These are phyloP conservation scores for Synaphobranchus kaupii DNA, from an alignment of 2,797 vertebrate species.

Conservation along the genomic window DNA sequence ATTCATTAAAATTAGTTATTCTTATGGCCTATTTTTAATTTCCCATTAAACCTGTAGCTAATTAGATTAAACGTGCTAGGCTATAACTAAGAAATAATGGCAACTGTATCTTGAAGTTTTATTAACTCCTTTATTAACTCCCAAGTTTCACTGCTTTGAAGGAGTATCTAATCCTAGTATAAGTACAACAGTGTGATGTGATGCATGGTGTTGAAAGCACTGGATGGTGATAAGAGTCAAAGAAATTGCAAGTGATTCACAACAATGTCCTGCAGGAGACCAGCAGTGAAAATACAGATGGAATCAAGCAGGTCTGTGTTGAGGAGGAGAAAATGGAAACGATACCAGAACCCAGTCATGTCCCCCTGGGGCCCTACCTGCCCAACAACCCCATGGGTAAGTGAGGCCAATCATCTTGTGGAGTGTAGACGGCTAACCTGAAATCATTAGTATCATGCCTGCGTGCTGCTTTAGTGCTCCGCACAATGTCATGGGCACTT, in stretches of 20 bases:
- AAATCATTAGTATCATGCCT: neutral
- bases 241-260: neutral
- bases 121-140: too few relatives aligned
- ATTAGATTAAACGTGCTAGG: too few relatives aligned
- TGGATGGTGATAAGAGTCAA: neutral
- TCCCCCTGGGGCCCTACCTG: slow-evolving; percentile 26
- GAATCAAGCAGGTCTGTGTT: slow-evolving; percentile 29
- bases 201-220: neutral
- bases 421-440: neutral
- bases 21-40: too few relatives aligned
- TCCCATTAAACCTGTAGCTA: too few relatives aligned
- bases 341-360: neutral
- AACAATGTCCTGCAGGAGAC: slow-evolving; percentile 18
- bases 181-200: neutral
- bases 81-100: too few relatives aligned
- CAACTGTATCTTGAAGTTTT: too few relatives aligned
- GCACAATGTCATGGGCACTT: neutral
- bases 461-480: neutral
- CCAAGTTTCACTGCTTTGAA: too few relatives aligned
- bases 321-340: slow-evolving; percentile 14
- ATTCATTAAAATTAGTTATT: too few relatives aligned
- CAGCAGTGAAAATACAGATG: neutral
- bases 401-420: slow-evolving; percentile 23
- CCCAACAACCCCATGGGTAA: slow-evolving; percentile 62
- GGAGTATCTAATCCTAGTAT: too few relatives aligned